These are phyloP conservation scores for Tanytarsus gracilentus DNA, from an alignment of 2,888 invertebrate species.

Conservation along the genomic window DNA sequence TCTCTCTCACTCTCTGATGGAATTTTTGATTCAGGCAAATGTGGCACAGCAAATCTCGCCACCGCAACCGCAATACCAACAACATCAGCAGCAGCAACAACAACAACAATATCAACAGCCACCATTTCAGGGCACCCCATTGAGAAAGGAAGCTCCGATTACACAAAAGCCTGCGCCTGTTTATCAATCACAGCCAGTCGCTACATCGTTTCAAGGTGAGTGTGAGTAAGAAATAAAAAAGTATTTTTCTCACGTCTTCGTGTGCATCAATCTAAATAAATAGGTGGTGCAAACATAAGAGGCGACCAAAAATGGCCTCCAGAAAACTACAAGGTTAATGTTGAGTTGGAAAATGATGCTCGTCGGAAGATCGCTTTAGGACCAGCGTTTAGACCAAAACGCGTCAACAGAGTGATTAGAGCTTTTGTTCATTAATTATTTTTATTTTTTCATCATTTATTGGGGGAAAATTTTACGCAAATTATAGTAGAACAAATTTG, in stretches of 20 bases:
- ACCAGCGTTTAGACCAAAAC: conserved; percentile 64
- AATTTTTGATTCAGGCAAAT: background rate
- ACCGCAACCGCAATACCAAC: background rate
- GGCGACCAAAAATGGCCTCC: conserved; percentile 87
- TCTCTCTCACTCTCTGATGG: background rate
- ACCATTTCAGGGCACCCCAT: conserved; percentile 33
- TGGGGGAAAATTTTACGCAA: background rate
- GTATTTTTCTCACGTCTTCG: background rate
- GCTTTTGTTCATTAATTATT: background rate
- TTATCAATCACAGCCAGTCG: conserved; percentile 70
- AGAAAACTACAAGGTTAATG: conserved; percentile 61
- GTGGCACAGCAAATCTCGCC: background rate
- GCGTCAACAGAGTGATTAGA: conserved; percentile 45
- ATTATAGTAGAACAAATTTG: too few species aligned
- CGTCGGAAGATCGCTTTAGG: conserved; percentile 63
- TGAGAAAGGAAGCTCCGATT: conserved; percentile 64
- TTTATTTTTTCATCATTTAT: background rate
- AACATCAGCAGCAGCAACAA: background rate
- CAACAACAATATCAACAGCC: conserved; percentile 37
- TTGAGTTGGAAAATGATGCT: conserved; percentile 64
- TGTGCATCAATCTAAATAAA: conserved; percentile 30
- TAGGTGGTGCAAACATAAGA: conserved; percentile 72
- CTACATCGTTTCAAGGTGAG: conserved; percentile 59
- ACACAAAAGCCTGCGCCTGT: conserved; percentile 68
- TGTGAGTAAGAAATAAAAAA: background rate